Conservation (phyloP, 2,113 vertebrate genomes). For the Heterocephalus glaber region DNA sequence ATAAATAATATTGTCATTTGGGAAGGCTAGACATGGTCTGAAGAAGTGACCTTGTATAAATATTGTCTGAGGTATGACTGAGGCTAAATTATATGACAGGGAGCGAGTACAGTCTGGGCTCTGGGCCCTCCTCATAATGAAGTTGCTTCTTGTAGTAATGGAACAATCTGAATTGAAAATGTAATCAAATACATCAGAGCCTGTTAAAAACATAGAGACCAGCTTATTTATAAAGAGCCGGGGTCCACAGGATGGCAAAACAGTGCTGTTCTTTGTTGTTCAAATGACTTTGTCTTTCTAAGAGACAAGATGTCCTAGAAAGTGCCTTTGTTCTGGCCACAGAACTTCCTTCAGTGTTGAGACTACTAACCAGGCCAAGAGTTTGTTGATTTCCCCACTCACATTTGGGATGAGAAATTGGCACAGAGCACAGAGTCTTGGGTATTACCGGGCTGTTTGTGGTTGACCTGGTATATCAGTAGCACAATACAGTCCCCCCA, state of each 20-base stretch:
- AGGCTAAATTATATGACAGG: conserved; percentile 88
- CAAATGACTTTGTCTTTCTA: conserved; percentile 66
- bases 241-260: conserved; percentile 67
- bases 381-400: conserved; percentile 22
- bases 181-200: conserved; percentile 72
- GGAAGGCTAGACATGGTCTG: conserved; percentile 87
- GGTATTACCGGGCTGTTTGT: conserved; percentile 29
- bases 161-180: conserved; percentile 80
- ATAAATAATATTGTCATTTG: conserved; percentile 90
- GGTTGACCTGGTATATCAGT: conserved; percentile 52
- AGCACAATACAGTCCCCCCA: background rate
- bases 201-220: conserved; percentile 69
- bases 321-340: conserved; percentile 39
- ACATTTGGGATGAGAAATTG: background rate
- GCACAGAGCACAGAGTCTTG: background rate
- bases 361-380: background rate
- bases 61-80: conserved; percentile 88
- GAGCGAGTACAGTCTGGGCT: conserved; percentile 84
- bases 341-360: conserved; percentile 19
- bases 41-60: conserved; percentile 89
- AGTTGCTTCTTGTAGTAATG: conserved; percentile 82
- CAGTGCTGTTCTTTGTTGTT: conserved; percentile 69
- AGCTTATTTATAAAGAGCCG: conserved; percentile 65
- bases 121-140: conserved; percentile 80
- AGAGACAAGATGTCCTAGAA: conserved; percentile 69